These are phyloP conservation scores for Shinisaurus crocodilurus DNA, from an alignment of 2,113 vertebrate genomes.

Conservation along the genomic window DNA sequence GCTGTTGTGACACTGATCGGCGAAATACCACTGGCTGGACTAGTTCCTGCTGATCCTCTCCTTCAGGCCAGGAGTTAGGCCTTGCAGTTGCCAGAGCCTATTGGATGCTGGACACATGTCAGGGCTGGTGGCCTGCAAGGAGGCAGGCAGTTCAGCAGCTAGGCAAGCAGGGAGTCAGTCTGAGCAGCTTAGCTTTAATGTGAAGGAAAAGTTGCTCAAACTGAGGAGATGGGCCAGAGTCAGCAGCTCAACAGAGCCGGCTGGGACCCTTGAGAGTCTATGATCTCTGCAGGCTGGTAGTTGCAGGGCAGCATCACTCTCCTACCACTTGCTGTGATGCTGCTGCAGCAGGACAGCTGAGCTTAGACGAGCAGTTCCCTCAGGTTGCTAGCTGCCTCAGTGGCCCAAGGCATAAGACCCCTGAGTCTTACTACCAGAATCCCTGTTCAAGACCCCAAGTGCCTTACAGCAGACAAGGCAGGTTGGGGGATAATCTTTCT, in stretches of 20 bases:
- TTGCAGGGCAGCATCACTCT: neutral
- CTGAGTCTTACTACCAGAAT: neutral
- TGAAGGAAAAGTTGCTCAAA: neutral
- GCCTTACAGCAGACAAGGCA: neutral
- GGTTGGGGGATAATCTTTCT: neutral
- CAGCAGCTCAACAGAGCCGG: neutral
- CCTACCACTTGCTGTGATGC: neutral
- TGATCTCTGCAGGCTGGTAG: neutral
- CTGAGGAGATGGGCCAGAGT: neutral
- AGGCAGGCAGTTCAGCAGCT: no score
- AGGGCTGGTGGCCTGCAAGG: neutral
- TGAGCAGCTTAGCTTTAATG: neutral
- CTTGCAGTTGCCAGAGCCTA: neutral
- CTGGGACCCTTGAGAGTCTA: neutral
- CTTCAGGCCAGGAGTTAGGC: neutral
- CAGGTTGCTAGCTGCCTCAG: neutral
- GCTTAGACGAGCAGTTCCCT: neutral
- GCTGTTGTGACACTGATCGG: neutral
- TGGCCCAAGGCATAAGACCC: neutral
- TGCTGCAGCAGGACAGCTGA: neutral
- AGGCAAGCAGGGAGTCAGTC: neutral
- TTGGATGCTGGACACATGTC: neutral
- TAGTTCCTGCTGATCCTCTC: neutral
- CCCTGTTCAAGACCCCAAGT: neutral
- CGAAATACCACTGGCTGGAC: neutral